Conservation (phyloP, 2,113 vertebrate genomes). For the Tragelaphus scriptus region DNA sequence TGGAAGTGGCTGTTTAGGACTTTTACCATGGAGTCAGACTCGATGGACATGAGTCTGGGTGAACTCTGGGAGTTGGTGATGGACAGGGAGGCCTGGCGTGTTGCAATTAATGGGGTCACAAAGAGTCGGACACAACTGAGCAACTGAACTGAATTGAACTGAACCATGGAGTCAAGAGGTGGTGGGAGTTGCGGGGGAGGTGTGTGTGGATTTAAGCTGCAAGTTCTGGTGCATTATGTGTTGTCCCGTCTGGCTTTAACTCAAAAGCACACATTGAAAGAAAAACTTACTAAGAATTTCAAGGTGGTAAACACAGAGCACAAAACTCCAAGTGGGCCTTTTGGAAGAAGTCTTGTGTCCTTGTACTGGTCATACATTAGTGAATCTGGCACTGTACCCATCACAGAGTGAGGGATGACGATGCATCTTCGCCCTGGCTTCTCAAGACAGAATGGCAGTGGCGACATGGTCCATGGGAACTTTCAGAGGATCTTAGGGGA, state of each 20-base stretch:
- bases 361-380: too few species aligned
- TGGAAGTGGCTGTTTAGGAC: not conserved
- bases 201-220: not conserved
- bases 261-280: not conserved
- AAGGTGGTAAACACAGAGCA: not conserved
- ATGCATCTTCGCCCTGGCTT: not conserved
- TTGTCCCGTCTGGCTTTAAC: not conserved
- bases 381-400: not conserved
- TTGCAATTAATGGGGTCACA: too few species aligned
- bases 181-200: fast-evolving
- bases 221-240: fast-evolving
- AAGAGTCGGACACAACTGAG: too few species aligned
- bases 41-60: too few species aligned
- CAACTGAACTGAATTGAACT: too few species aligned
- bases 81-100: too few species aligned
- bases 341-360: not conserved
- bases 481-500: not conserved
- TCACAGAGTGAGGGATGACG: not conserved
- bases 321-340: not conserved
- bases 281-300: not conserved
- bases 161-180: too few species aligned
- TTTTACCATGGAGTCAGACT: not conserved
- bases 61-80: too few species aligned
- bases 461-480: not conserved
- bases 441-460: not conserved